phyloP scores from a whole-genome alignment of 2,888 invertebrate species.

The Sphecodes monilicornis region DNA sequence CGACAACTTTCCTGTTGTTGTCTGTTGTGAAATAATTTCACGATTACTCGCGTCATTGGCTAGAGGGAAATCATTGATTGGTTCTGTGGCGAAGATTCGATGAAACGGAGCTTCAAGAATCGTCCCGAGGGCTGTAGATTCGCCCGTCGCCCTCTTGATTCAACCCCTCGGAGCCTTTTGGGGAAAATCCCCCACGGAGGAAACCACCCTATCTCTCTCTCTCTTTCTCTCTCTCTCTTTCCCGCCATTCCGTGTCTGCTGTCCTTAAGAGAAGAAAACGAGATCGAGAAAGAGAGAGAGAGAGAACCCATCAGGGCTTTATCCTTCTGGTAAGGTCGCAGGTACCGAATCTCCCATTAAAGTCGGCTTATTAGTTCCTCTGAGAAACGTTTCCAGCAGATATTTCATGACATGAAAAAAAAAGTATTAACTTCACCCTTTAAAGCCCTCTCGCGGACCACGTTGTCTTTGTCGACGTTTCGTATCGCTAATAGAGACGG shows the following conservation, averaged over 20 bases:
- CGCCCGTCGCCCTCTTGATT: conserved; percentile 22
- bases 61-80: neutral
- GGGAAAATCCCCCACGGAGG: conserved; percentile 49
- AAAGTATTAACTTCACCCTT: conserved; percentile 1
- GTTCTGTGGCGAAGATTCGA: conserved; percentile 38
- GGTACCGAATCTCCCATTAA: conserved; percentile 36
- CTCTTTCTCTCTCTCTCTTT: too few relatives aligned
- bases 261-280: conserved; percentile 29
- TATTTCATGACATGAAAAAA: conserved; percentile 26
- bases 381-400: conserved; percentile 17
- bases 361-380: conserved; percentile 36
- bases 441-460: neutral
- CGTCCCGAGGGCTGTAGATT: conserved; percentile 22
- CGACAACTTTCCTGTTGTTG: neutral
- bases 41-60: neutral
- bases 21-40: neutral
- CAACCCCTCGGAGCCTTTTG: conserved; percentile 50
- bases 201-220: conserved; percentile 45
- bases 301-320: neutral
- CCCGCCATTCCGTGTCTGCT: conserved; percentile 39
- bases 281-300: too few relatives aligned
- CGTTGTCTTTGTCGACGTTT: neutral
- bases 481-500: neutral
- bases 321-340: conserved; percentile 16
- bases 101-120: conserved; percentile 29